Conservation (phyloP, 2,797 vertebrate genomes). For the Ispidina picta region DNA sequence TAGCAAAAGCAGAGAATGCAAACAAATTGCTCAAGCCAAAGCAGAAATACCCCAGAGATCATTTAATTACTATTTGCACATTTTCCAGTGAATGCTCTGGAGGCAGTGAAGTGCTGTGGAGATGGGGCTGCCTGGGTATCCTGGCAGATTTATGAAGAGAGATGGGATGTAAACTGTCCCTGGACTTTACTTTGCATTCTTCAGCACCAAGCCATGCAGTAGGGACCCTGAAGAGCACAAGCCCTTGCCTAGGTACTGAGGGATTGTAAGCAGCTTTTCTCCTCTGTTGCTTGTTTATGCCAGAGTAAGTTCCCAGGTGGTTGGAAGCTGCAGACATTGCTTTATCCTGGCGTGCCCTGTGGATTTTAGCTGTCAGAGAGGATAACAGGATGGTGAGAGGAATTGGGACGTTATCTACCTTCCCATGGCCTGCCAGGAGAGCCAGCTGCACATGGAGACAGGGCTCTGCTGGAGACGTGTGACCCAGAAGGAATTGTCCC, state of each 20-base stretch:
- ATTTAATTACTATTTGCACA: background rate
- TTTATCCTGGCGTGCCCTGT: background rate
- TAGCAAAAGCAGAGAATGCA: constrained; percentile 1
- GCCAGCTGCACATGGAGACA: background rate
- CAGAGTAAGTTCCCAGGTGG: background rate
- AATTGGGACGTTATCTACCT: background rate
- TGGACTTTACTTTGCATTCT: background rate
- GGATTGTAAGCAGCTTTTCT: background rate
- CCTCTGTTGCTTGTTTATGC: background rate
- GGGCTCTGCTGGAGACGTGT: background rate
- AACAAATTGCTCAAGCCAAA: constrained; percentile 9
- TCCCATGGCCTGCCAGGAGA: background rate
- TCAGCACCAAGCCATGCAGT: background rate
- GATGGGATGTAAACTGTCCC: background rate
- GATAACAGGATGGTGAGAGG: background rate
- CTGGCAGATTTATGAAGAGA: background rate
- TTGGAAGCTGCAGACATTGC: background rate
- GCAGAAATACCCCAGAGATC: background rate
- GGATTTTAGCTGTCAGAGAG: background rate
- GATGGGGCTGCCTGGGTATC: background rate
- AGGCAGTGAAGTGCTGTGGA: background rate
- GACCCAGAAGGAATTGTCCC: background rate
- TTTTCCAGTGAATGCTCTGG: background rate
- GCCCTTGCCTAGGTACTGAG: background rate
- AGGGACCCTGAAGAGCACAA: background rate